A percentile compares a stretch with the other conserved stretches of the same genome.
These are phyloP conservation scores for Cataglyphis albicans DNA, from an alignment of 2,888 invertebrate genomes.

Conservation along the genomic window DNA sequence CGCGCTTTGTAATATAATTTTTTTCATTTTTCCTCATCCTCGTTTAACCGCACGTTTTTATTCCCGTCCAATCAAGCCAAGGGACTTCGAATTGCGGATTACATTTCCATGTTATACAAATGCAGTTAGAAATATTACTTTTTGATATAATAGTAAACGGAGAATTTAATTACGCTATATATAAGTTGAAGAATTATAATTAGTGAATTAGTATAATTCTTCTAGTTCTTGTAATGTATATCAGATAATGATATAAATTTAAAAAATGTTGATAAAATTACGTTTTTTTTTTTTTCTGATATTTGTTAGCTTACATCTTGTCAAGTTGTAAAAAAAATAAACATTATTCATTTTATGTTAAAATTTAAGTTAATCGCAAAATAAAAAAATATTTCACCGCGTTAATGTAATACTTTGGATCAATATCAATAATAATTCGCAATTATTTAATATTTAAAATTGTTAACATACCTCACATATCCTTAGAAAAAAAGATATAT, in stretches of 20 bases:
- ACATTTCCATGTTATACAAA: neutral
- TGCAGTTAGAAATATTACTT: conserved; percentile 3
- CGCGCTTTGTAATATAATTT: conserved; percentile 36
- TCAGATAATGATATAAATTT: neutral
- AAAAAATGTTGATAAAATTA: neutral
- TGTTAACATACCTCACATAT: conserved; percentile 20
- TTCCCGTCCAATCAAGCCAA: conserved; percentile 4
- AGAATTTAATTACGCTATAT: neutral
- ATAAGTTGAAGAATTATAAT: neutral
- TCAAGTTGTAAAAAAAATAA: neutral
- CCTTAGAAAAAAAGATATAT: neutral
- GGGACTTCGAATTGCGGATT: conserved; percentile 2
- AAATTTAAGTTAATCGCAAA: neutral
- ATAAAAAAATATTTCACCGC: neutral
- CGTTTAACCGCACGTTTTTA: conserved; percentile 31
- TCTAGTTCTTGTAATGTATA: neutral
- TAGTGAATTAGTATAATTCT: neutral
- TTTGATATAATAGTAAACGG: neutral
- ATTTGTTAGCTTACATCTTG: neutral
- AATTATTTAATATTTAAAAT: neutral
- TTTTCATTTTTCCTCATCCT: conserved; percentile 23
- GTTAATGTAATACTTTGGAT: neutral
- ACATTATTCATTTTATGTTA: neutral
- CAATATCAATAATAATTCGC: conserved; percentile 3
- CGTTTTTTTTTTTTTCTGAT: neutral